These are phyloP conservation scores for Megaustenia siamemsis DNA, from an alignment of 2,888 invertebrate genomes.

Conservation along the genomic window DNA sequence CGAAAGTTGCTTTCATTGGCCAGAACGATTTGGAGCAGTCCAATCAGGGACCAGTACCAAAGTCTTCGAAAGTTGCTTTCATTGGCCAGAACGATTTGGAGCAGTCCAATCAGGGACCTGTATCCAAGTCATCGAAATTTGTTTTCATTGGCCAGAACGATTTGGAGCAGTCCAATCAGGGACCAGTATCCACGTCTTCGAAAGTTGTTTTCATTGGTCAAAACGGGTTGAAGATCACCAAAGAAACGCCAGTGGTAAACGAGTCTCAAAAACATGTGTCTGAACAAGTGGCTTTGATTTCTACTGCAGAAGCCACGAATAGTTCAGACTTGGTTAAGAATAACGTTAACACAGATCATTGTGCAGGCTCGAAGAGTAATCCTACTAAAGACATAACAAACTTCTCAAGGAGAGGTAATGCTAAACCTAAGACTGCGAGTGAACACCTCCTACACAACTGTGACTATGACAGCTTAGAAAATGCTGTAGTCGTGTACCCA, in stretches of 20 bases:
- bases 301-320: background rate
- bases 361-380: background rate
- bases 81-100: too few relatives aligned
- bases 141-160: too few relatives aligned
- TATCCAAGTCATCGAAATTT: too few relatives aligned
- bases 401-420: background rate
- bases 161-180: too few relatives aligned
- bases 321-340: background rate
- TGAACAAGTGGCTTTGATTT: background rate
- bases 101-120: too few relatives aligned
- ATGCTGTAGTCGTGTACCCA: background rate
- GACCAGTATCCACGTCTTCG: too few relatives aligned
- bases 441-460: background rate
- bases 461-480: background rate
- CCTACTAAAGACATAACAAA: background rate
- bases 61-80: too few relatives aligned
- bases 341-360: background rate
- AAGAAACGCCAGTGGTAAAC: background rate
- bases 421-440: background rate
- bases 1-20: too few relatives aligned
- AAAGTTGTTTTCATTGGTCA: background rate
- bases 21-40: too few relatives aligned
- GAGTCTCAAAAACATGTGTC: background rate
- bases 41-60: too few relatives aligned
- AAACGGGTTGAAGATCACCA: background rate